Evolutionary conservation across 2,888 invertebrate species (phyloP).

Genomic region (Galeopsomyia nigrocyanea): DNA sequence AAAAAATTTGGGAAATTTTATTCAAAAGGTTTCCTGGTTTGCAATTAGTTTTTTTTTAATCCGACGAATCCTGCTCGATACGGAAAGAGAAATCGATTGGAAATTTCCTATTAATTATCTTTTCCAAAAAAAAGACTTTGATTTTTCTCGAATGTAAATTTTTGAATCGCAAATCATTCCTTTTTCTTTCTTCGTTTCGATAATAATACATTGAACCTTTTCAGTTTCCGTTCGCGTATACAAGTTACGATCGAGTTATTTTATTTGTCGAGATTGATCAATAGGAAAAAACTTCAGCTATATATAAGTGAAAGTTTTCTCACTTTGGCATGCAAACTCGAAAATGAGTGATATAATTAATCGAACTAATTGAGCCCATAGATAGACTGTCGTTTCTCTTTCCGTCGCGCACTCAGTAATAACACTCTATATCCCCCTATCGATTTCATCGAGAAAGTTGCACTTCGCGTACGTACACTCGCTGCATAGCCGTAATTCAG

Average conservation of each 20-base stretch:
- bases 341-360: constrained; percentile 44
- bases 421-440: constrained; percentile 48
- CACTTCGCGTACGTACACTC: constrained; percentile 20
- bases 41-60: too few relatives aligned
- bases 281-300: not conserved
- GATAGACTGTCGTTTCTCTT: constrained; percentile 42
- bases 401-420: constrained; percentile 24
- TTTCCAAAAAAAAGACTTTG: too few relatives aligned
- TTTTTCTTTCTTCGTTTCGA: too few relatives aligned
- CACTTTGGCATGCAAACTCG: constrained; percentile 14
- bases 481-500: constrained; percentile 46
- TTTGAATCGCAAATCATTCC: too few relatives aligned
- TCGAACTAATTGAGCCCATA: constrained; percentile 36
- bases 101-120: too few relatives aligned
- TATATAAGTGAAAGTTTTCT: constrained; percentile 41
- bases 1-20: too few relatives aligned
- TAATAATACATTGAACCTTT: too few relatives aligned
- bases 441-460: constrained; percentile 56
- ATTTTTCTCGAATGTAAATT: too few relatives aligned
- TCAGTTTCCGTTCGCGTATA: too few relatives aligned
- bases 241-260: not conserved
- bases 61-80: too few relatives aligned
- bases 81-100: too few relatives aligned
- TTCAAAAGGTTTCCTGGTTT: too few relatives aligned
- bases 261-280: constrained; percentile 5